Conservation (phyloP, 2,888 invertebrate genomes). For the Galerucella pusilla region DNA sequence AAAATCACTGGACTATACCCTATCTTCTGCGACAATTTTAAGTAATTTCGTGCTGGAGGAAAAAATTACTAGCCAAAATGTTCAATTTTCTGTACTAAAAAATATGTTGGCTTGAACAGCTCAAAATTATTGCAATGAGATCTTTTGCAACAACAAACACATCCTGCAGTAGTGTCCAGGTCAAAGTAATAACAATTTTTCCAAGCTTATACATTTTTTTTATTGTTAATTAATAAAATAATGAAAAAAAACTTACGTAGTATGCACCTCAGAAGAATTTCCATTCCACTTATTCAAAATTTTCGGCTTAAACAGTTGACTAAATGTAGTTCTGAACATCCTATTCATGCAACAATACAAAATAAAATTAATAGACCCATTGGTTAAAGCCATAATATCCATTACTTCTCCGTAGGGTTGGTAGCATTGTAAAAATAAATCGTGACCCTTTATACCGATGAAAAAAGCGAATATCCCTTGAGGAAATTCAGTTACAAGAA, state of each 20-base stretch:
- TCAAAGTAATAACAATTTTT: too few relatives aligned
- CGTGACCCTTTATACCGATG: constrained; percentile 73
- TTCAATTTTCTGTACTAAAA: too few relatives aligned
- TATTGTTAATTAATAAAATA: too few relatives aligned
- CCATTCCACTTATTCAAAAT: constrained; percentile 71
- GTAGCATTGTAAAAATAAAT: constrained; percentile 85
- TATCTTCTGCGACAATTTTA: too few relatives aligned
- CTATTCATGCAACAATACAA: constrained; percentile 94
- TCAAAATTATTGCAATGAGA: too few relatives aligned
- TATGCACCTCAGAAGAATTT: constrained; percentile 73
- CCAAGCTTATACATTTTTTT: neutral
- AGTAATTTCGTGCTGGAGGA: too few relatives aligned
- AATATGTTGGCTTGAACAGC: too few relatives aligned
- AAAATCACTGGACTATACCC: too few relatives aligned
- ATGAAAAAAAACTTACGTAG: constrained; percentile 68
- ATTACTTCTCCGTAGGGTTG: constrained; percentile 85
- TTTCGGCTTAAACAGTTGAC: constrained; percentile 76
- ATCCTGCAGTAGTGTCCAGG: too few relatives aligned
- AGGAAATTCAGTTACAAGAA: constrained; percentile 90
- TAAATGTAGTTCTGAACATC: constrained; percentile 87
- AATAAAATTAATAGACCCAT: constrained; percentile 93
- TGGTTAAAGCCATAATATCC: constrained; percentile 90
- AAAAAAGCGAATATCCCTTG: constrained; percentile 71
- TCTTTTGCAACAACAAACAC: too few relatives aligned
- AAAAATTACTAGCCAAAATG: too few relatives aligned